Evolutionary conservation across 2,888 invertebrate genomes (phyloP).

Genomic region (Catocala fraxini): DNA sequence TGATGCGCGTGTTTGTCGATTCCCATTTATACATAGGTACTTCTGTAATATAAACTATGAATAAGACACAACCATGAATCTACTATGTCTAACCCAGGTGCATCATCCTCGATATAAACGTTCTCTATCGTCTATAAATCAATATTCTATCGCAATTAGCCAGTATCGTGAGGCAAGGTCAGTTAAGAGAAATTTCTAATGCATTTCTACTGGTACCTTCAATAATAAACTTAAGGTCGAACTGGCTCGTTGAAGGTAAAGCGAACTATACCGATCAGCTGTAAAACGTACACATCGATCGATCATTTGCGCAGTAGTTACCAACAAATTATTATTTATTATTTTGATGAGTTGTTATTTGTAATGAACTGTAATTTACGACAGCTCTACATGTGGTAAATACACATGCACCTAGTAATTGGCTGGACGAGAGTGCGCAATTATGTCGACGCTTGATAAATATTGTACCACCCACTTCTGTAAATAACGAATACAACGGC

Average conservation of each 20-base stretch:
- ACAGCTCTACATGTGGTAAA: not conserved
- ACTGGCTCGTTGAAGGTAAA: no score
- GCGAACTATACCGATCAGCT: no score
- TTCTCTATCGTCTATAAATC: no score
- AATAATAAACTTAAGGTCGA: no score
- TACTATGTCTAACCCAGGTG: no score
- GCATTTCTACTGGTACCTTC: no score
- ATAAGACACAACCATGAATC: no score
- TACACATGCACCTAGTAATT: conserved; percentile 3
- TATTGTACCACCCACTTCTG: not conserved
- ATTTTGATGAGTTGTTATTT: not conserved
- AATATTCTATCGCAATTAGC: no score
- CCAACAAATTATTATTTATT: not conserved
- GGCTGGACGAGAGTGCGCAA: not conserved
- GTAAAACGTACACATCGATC: not conserved
- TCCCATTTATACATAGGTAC: not conserved
- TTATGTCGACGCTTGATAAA: conserved; percentile 7
- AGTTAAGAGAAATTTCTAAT: no score
- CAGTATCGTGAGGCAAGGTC: no score
- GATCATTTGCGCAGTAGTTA: not conserved
- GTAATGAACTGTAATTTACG: conserved; percentile 2
- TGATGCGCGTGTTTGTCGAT: no score
- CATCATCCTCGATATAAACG: no score
- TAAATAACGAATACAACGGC: not conserved
- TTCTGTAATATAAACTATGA: not conserved